Base-by-base conservation (phyloP, 2,797 vertebrate species). In the Oryzias sinensis region DNA sequence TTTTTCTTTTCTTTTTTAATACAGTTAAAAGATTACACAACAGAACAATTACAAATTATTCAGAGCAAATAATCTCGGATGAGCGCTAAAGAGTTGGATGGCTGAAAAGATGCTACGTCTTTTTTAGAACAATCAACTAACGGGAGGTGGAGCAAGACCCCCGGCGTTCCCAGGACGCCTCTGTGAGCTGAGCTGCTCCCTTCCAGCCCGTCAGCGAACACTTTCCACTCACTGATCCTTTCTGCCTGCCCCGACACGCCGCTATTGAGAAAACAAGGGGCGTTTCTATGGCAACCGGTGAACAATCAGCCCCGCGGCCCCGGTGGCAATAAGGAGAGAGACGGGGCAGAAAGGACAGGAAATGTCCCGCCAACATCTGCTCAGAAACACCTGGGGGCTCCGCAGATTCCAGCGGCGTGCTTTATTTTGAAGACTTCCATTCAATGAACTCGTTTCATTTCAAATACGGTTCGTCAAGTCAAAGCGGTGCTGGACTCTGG, bases 291-390 rank as follows among this genome's bases (percentile, higher is more conserved):
- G 87, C 78, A 81, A 89, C 90, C 56, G 76, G 59, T 79, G 76
- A 89, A 88, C 84, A 87, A 86, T 80, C 44, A 54, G 56, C 76
- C 74, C 68, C 69, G 64, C 63, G 44, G 64, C 59, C 44, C 29
- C 27, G 13, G 52, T 74, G 74, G 79, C 81, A 82, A 74, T 74
- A 88, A 84, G 20, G 20, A 77, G 60, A 65, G 44, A 80, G 24
- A 37, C 63, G 74, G 79, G 76, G 75, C 75, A 76, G 82, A 70
- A 40, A 82, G 72, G 72, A 79, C 59, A 64, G 77, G 68, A 79
- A 77, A 84, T 77, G 74, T 56, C 79, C 77, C 55, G 16, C 63
- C 65, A 85, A 85, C 88, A 90, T 80, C 89, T 90, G 88, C 80
- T 87, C 48, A 65, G 72, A 84, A 80, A 77, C 76, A 85, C 79